phyloP scores from a whole-genome alignment of 2,888 invertebrate species.

The Eupithecia centaureata region DNA sequence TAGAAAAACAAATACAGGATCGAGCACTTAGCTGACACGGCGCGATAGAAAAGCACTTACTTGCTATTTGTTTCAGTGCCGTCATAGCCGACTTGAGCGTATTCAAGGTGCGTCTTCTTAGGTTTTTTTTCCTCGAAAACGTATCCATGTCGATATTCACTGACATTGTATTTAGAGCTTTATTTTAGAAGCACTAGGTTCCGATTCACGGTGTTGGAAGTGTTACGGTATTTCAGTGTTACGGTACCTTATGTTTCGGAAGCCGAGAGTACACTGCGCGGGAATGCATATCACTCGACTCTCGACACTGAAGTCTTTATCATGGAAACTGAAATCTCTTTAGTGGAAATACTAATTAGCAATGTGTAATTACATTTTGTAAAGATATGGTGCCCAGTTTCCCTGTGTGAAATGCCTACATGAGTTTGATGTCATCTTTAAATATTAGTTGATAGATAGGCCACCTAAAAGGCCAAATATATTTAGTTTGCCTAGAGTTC shows the following conservation, averaged over 20 bases:
- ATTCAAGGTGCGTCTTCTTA: conserved; percentile 75
- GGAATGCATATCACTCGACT: conserved; percentile 74
- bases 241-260: conserved; percentile 72
- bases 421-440: no score
- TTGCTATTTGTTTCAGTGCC: conserved; percentile 77
- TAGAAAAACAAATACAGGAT: conserved; percentile 33
- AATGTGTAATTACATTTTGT: neutral
- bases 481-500: neutral
- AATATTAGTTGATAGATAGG: neutral
- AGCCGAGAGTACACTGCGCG: conserved; percentile 74
- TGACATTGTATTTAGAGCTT: conserved; percentile 62
- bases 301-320: conserved; percentile 64
- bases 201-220: conserved; percentile 39
- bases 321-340: conserved; percentile 57
- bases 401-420: no score
- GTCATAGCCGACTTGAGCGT: conserved; percentile 78
- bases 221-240: conserved; percentile 45
- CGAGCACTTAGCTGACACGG: conserved; percentile 33
- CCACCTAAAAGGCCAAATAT: neutral
- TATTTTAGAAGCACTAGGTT: conserved; percentile 38
- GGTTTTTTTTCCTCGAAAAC: conserved; percentile 75
- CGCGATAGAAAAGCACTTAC: conserved; percentile 66
- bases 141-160: conserved; percentile 77
- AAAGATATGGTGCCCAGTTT: neutral
- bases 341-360: conserved; percentile 53